phyloP scores from a whole-genome alignment of 2,888 invertebrate species.

The Pollenia angustigena region DNA sequence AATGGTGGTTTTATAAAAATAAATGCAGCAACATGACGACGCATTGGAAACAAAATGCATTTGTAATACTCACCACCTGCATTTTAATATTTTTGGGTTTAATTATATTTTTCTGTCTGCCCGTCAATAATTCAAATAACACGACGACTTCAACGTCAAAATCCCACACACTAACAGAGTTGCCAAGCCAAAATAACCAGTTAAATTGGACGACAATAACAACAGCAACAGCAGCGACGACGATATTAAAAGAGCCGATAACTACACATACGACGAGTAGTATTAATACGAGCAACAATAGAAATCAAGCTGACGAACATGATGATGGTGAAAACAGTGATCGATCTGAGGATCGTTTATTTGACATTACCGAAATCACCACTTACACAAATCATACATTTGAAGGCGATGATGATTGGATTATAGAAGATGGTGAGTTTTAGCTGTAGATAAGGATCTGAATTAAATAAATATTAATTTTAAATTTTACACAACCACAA shows the following conservation, averaged over 20 bases:
- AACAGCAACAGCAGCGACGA: slow-evolving; percentile 56
- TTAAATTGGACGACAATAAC: slow-evolving; percentile 59
- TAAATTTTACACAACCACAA: no score
- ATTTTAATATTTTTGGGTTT: slow-evolving; percentile 75
- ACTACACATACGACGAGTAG: slow-evolving; percentile 14
- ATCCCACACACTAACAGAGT: slow-evolving; percentile 5
- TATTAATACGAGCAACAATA: not conserved
- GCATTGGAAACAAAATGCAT: slow-evolving; percentile 78
- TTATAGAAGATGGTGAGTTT: slow-evolving; percentile 73
- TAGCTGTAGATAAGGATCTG: no score
- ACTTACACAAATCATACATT: slow-evolving; percentile 78
- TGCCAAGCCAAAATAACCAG: not conserved
- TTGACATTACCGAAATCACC: slow-evolving; percentile 73
- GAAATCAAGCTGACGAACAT: slow-evolving; percentile 8
- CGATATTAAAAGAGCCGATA: slow-evolving; percentile 26
- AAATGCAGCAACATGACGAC: slow-evolving; percentile 81
- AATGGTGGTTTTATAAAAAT: slow-evolving; percentile 80
- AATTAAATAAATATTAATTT: not conserved
- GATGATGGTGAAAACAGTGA: slow-evolving; percentile 37
- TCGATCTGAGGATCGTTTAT: slow-evolving; percentile 24
- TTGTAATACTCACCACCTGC: slow-evolving; percentile 75
- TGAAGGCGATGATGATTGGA: slow-evolving; percentile 76
- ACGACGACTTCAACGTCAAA: slow-evolving; percentile 1
- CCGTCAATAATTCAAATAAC: slow-evolving; percentile 62
- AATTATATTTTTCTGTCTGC: slow-evolving; percentile 75